Evolutionary conservation across 1,140 invertebrate species (phyloP).

Genomic region (Listronotus oregonensis): DNA sequence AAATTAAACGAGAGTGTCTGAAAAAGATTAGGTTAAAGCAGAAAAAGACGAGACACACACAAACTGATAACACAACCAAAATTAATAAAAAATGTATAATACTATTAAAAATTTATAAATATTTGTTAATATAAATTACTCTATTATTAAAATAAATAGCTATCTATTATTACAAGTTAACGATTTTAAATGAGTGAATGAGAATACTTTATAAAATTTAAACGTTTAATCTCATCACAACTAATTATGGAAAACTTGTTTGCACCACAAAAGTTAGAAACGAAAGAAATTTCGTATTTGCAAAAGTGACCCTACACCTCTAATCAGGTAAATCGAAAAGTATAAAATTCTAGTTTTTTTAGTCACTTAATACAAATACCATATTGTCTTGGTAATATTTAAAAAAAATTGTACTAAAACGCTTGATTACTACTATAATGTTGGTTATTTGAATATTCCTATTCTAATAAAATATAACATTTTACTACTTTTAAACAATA

Average conservation of each 20-base stretch:
- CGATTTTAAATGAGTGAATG: conserved; percentile 23
- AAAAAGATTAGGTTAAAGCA: conserved; percentile 12
- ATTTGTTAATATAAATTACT: conserved; percentile 46
- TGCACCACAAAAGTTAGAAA: conserved; percentile 16
- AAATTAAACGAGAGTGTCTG: conserved; percentile 14
- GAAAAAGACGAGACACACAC: conserved; percentile 13
- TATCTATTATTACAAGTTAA: conserved; percentile 33
- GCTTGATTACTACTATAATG: conserved; percentile 32
- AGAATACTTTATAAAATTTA: conserved; percentile 31
- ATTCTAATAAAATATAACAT: conserved; percentile 28
- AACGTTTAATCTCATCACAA: conserved; percentile 31
- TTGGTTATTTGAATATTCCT: conserved; percentile 42
- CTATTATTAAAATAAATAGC: conserved; percentile 47
- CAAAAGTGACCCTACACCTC: conserved; percentile 36
- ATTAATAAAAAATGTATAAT: conserved; percentile 35
- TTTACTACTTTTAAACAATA: conserved; percentile 25
- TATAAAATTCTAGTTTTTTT: conserved; percentile 41
- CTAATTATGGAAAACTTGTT: conserved; percentile 23
- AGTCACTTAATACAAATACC: conserved; percentile 45
- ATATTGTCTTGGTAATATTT: conserved; percentile 45
- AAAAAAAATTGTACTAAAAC: conserved; percentile 45
- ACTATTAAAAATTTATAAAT: conserved; percentile 39
- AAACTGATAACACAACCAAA: conserved; percentile 28
- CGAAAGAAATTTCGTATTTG: conserved; percentile 29
- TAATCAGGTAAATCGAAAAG: conserved; percentile 27